Base-by-base conservation (phyloP, 1,140 invertebrate genomes). In the Cydia splendana region DNA sequence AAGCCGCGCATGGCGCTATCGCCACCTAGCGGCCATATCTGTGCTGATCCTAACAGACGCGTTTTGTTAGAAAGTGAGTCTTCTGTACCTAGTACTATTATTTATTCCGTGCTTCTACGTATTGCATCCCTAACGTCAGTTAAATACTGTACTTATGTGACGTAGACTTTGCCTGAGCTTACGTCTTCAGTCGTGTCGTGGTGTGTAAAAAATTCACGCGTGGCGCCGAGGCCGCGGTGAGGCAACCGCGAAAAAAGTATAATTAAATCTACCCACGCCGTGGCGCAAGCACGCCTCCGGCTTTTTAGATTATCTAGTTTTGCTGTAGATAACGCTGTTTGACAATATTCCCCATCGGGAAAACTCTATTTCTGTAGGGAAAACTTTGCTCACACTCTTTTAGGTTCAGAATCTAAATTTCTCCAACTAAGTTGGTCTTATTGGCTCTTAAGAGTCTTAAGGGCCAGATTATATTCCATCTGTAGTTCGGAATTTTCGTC, bases 191-290 rank as follows among this genome's bases (percentile, higher is more conserved):
- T 71, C 67, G 67, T 45, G 34, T 10, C 67, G 67, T 42, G 30
- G n/a, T 2, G 67, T 71, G 67, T 71, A 71, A 71, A 71, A 71
- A 15, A n/a, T 38, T 45, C 30, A 71, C 67, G 67, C 67, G 38
- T 71, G 67, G 67, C 67, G 67, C 67, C 67, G 67, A 71, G 67
- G 67, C 67, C 67, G 20, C 77, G 80, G 74, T 88, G 87, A 89
- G 86, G 89, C 83, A 89, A 89, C 80, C 74, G 83, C 85, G 85
- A 89, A 88, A 88, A 91, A 88, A 82, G 80, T 78, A 85, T 91
- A 91, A 92, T 92, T 92, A 92, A 91, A 91, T 90, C 84, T 87
- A 81, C 88, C 87, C 91, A 88, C 91, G 82, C 80, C 77, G 84
- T 90, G 87, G 85, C 85, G 88, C 88, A 90, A 88, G 80, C 88